phyloP scores from a whole-genome alignment of 1,140 invertebrate genomes.

The Drosophila orena region DNA sequence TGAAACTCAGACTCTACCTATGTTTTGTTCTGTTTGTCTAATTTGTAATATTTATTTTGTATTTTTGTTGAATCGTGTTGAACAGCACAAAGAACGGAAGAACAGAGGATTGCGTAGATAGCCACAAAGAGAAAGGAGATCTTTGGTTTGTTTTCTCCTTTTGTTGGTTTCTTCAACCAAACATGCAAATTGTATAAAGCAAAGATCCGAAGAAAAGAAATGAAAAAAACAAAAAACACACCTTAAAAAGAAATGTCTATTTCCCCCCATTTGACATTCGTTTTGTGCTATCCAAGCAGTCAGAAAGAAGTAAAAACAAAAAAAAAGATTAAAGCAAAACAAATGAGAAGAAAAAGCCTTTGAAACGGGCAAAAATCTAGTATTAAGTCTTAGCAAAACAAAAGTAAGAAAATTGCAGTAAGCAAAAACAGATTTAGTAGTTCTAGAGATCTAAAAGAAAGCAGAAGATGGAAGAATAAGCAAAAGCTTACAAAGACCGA shows the following conservation, averaged over 20 bases:
- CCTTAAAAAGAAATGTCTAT: slow-evolving; percentile 21
- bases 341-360: slow-evolving; percentile 23
- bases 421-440: slow-evolving; percentile 63
- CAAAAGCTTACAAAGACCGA: slow-evolving; percentile 20
- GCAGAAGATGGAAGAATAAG: slow-evolving; percentile 10
- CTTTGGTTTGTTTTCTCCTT: slow-evolving; percentile 31
- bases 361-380: slow-evolving; percentile 36
- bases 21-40: slow-evolving; percentile 54
- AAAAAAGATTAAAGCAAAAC: slow-evolving; percentile 23
- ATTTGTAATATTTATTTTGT: slow-evolving; percentile 56
- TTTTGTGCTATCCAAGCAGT: slow-evolving; percentile 53
- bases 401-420: slow-evolving; percentile 56
- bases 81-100: slow-evolving; percentile 43
- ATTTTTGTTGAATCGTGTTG: slow-evolving; percentile 41
- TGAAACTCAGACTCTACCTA: slow-evolving; percentile 21
- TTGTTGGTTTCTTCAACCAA: slow-evolving; percentile 34
- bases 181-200: slow-evolving; percentile 60
- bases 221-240: background rate
- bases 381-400: slow-evolving; percentile 67
- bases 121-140: slow-evolving; percentile 33
- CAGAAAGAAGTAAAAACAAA: slow-evolving; percentile 17
- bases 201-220: slow-evolving; percentile 33
- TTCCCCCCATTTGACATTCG: slow-evolving; percentile 34
- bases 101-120: slow-evolving; percentile 21
- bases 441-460: slow-evolving; percentile 45